Conservation (phyloP, 2,113 vertebrate species). For the Ammodramus savannarum region DNA sequence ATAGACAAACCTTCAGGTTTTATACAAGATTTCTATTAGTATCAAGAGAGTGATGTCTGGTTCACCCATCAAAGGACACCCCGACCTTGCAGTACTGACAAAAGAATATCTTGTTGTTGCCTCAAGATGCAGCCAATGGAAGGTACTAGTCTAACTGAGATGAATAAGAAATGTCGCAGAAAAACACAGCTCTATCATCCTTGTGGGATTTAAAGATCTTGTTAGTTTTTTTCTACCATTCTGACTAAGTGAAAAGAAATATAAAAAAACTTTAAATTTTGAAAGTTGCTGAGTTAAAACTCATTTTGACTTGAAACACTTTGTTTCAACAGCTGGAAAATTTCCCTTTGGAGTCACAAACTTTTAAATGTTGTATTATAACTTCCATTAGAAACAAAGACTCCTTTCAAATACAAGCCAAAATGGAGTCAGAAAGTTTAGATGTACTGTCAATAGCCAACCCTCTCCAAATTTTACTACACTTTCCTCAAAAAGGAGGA, state of each 20-base stretch:
- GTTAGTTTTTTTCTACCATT: not conserved
- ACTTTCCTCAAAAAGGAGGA: not conserved
- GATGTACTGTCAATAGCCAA: not conserved
- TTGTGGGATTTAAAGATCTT: not conserved
- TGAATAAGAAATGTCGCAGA: not conserved
- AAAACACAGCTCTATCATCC: not conserved
- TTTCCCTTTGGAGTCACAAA: not conserved
- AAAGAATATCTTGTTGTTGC: not conserved
- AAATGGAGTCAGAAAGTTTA: not conserved
- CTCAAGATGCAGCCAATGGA: not conserved
- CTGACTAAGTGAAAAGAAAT: not conserved
- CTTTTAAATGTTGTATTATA: not conserved
- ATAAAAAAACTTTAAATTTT: not conserved
- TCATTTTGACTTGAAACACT: not conserved
- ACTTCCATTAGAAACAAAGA: not conserved
- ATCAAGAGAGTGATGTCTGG: not conserved
- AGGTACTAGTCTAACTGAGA: not conserved
- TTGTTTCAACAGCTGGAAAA: not conserved
- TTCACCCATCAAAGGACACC: not conserved
- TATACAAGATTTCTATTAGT: not conserved
- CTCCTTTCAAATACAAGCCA: not conserved
- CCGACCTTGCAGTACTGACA: not conserved
- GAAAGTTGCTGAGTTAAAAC: not conserved
- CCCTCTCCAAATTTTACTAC: not conserved
- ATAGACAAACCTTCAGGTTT: not conserved